Base-by-base conservation (phyloP, 1,140 invertebrate genomes). In the Drosophila kepulauana region DNA sequence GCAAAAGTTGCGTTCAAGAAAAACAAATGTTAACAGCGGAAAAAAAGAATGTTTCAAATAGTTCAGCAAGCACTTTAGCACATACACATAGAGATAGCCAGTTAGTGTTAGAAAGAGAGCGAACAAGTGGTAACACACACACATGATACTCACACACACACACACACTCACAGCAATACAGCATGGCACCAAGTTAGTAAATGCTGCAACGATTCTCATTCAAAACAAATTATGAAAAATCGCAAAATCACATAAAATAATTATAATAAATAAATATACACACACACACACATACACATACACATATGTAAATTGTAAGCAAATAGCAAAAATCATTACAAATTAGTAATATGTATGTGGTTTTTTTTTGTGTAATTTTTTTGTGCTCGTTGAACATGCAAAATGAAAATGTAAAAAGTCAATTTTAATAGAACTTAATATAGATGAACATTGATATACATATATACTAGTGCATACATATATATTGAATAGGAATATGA, bases 31-130 rank as follows among this genome's bases (percentile, higher is more conserved):
- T 86, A 81, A 72, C 78, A 81, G 69, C 74, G 61, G 67, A 70
- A 82, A 71, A 75, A 70, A 75, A 25, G 35, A 78, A 82, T 79
- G 82, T 86, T 86, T 87, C 82, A 87, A 70, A 87, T 87, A 80
- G 66, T 87, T 82, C 59, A 81, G 82, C 82, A 85, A 81, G 82
- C 82, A 85, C 82, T 45, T 65, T 84, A 85, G 82, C 79, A 85
- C 82, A 69, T 87, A 82, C 75, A 82, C 8, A 11, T 67, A 73
- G 54, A 67, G n/a, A 59, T 67, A 73, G 35, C n/a, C n/a, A 46
- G 57, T 62, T 52, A 70, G 58, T 45, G 35, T 35, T 67, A 66
- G 63, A 51, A 25, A 57, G 20, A n/a, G 45, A 49, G 33, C 41
- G 8, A 54, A 43, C 28, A 35, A 38, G 35, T 10, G 35, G 20